Percentiles rank a stretch among this genome's conserved stretches.
These are phyloP conservation scores for Sinhomidia bicolor DNA, from an alignment of 2,888 invertebrate species.

Conservation along the genomic window DNA sequence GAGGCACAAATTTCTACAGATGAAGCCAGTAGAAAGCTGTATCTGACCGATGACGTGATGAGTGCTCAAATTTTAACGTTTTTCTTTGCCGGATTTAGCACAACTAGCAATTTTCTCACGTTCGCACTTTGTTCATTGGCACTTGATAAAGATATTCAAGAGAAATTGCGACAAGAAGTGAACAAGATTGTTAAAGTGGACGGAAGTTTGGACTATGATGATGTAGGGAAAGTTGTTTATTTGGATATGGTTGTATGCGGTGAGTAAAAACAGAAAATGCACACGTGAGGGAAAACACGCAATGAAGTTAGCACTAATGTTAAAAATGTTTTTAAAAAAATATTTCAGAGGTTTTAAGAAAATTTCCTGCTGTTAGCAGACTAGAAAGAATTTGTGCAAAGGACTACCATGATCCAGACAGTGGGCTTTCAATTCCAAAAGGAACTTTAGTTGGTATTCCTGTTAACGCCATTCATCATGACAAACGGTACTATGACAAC, in stretches of 20 bases:
- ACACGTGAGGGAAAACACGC: background rate
- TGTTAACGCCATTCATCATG: conserved; percentile 46
- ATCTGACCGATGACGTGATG: conserved; percentile 60
- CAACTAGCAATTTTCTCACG: conserved; percentile 49
- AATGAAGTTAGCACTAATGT: no score
- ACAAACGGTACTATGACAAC: conserved; percentile 57
- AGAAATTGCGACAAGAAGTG: conserved; percentile 60
- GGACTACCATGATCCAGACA: conserved; percentile 62
- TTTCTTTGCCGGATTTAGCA: conserved; percentile 72
- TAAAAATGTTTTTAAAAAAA: no score
- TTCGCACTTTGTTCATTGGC: conserved; percentile 67
- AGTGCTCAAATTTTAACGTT: conserved; percentile 59
- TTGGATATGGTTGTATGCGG: conserved; percentile 76
- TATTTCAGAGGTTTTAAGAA: conserved; percentile 32
- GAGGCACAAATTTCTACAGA: conserved; percentile 46
- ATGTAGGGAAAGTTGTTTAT: conserved; percentile 63
- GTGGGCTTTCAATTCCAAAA: conserved; percentile 41
- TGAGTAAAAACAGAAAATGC: no score
- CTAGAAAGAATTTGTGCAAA: conserved; percentile 80
- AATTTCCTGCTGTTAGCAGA: conserved; percentile 38
- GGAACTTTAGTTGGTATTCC: conserved; percentile 55
- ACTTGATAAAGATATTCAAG: conserved; percentile 50
- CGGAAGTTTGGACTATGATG: conserved; percentile 73
- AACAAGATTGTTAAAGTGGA: conserved; percentile 23
- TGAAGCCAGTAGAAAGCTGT: conserved; percentile 73